phyloP scores from a whole-genome alignment of 2,797 vertebrate species.

The Chromis chromis region DNA sequence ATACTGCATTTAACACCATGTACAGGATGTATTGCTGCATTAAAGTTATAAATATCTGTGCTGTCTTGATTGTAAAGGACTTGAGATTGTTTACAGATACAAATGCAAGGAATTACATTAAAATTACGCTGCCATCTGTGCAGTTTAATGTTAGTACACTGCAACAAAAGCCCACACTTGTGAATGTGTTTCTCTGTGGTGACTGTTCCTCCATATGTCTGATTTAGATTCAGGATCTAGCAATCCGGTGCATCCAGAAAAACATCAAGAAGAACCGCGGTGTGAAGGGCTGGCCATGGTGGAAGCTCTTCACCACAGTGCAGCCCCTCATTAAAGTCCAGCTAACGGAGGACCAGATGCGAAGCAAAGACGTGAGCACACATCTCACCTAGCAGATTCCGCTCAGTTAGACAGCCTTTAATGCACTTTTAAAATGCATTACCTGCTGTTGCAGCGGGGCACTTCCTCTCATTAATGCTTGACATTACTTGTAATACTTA shows the following conservation, averaged over 20 bases:
- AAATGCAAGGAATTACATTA: background rate
- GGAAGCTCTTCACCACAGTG: slow-evolving; percentile 96
- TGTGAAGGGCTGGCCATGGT: slow-evolving; percentile 97
- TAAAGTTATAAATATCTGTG: background rate
- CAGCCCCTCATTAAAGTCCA: slow-evolving; percentile 96
- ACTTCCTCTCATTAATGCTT: slow-evolving; percentile 16
- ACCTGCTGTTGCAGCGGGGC: background rate
- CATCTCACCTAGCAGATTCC: slow-evolving; percentile 14
- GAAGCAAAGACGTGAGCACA: slow-evolving; percentile 90
- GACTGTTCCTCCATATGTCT: slow-evolving; percentile 18
- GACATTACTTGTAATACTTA: slow-evolving; percentile 14
- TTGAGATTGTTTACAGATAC: slow-evolving; percentile 7
- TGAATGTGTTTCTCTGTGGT: slow-evolving; percentile 5
- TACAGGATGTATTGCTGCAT: background rate
- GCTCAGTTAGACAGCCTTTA: slow-evolving; percentile 13
- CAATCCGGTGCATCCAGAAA: slow-evolving; percentile 91
- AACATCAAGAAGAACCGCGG: slow-evolving; percentile 92
- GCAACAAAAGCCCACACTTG: slow-evolving; percentile 1
- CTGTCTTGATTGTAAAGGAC: background rate
- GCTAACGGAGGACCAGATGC: slow-evolving; percentile 96
- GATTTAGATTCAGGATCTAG: slow-evolving; percentile 93
- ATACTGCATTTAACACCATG: background rate
- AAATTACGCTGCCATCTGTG: background rate
- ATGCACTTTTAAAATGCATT: slow-evolving; percentile 21
- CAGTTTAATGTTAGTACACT: background rate